These are phyloP conservation scores for Ploceus nigricollis DNA, from an alignment of 2,113 vertebrate species.

Conservation along the genomic window DNA sequence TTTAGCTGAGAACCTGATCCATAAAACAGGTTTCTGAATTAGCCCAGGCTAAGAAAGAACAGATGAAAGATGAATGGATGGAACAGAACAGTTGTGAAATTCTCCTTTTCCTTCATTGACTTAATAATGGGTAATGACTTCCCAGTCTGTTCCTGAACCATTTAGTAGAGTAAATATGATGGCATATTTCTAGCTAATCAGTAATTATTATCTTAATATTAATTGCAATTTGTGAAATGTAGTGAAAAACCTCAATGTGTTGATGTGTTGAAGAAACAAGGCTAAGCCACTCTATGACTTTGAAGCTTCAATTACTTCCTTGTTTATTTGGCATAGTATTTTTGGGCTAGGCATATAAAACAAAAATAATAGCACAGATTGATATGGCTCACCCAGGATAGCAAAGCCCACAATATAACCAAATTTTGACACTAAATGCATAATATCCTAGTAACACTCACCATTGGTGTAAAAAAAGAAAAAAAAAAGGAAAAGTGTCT, in stretches of 20 bases:
- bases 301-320: not conserved
- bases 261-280: not conserved
- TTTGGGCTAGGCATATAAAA: not conserved
- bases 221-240: constrained; percentile 25
- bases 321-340: not conserved
- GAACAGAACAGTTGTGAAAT: constrained; percentile 26
- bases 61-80: not conserved
- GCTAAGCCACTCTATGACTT: not conserved
- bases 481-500: not conserved
- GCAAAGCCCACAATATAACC: not conserved
- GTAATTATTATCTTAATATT: constrained; percentile 8
- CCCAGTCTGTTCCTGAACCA: not conserved
- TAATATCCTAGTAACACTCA: not conserved
- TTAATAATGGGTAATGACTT: not conserved
- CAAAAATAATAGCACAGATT: not conserved
- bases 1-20: constrained; percentile 20
- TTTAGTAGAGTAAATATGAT: not conserved
- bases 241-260: constrained; percentile 1
- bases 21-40: not conserved
- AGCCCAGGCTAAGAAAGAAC: constrained; percentile 11
- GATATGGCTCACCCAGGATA: not conserved
- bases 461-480: not conserved
- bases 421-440: not conserved
- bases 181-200: not conserved
- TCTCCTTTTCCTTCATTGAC: constrained; percentile 9